Evolutionary conservation across 1,140 invertebrate genomes (phyloP).

Genomic region (Hydropsyche tenuis): DNA sequence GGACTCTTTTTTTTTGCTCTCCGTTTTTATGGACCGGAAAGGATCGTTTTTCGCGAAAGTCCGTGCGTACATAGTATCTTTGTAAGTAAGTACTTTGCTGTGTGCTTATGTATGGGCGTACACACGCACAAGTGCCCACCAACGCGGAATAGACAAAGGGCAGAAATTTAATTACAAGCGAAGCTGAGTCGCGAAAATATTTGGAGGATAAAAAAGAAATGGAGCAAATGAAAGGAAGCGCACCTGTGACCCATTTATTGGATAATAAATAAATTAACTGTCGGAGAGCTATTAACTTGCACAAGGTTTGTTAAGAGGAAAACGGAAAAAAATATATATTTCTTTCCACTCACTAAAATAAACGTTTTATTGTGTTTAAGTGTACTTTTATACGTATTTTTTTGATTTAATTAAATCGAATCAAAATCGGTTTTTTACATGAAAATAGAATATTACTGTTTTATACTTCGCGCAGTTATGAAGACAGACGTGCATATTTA

Average conservation of each 20-base stretch:
- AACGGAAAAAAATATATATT: constrained; percentile 14
- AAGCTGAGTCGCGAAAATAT: constrained; percentile 28
- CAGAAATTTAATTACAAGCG: constrained; percentile 31
- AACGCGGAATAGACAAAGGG: constrained; percentile 22
- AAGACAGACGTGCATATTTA: no score
- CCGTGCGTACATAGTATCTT: no score
- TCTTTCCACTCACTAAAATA: neutral
- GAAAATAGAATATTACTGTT: no score
- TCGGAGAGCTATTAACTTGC: constrained; percentile 16
- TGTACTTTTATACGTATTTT: no score
- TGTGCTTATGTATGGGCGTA: no score
- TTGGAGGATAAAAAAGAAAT: constrained; percentile 14
- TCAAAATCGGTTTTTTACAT: no score
- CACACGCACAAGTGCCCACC: neutral
- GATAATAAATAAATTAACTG: constrained; percentile 35
- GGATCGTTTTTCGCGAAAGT: constrained; percentile 10
- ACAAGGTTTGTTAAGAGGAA: constrained; percentile 9
- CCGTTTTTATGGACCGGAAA: constrained; percentile 14
- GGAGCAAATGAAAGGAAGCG: constrained; percentile 22
- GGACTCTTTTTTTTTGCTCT: neutral
- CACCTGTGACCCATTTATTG: constrained; percentile 36
- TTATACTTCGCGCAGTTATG: no score
- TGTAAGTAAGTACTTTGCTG: no score
- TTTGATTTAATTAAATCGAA: neutral
- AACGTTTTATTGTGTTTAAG: neutral